A percentile compares a stretch with the other conserved stretches of the same genome.
phyloP scores from a whole-genome alignment of 2,888 invertebrate genomes.

The Netelia fuscicornis region DNA sequence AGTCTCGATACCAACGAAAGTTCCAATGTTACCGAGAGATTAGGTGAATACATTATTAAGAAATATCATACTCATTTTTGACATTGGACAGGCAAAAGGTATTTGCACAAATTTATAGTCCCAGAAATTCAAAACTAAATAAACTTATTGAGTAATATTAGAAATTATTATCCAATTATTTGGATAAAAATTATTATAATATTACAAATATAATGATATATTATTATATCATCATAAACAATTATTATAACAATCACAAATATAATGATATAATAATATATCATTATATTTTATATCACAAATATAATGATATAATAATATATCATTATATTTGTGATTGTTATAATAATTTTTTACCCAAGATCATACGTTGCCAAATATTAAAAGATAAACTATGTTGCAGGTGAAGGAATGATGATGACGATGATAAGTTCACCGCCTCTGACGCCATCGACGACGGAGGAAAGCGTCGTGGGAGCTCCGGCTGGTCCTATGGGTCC shows the following conservation, averaged over 20 bases:
- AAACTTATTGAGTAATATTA: too few relatives aligned
- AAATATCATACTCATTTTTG: too few relatives aligned
- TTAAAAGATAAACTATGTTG: background rate
- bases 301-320: background rate
- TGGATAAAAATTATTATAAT: too few relatives aligned
- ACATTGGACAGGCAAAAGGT: too few relatives aligned
- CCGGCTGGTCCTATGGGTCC: slow-evolving; percentile 52
- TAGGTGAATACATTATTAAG: slow-evolving; percentile 69
- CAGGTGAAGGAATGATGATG: slow-evolving; percentile 58
- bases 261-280: too few relatives aligned
- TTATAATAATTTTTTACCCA: background rate
- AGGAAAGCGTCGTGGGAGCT: slow-evolving; percentile 85
- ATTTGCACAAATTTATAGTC: too few relatives aligned
- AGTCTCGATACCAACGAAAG: slow-evolving; percentile 80
- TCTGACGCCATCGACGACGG: slow-evolving; percentile 87
- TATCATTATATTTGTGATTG: background rate
- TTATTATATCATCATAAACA: too few relatives aligned
- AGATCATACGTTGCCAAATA: background rate
- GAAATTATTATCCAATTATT: too few relatives aligned
- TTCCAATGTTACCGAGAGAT: slow-evolving; percentile 72
- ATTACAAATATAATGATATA: too few relatives aligned
- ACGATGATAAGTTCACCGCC: slow-evolving; percentile 77
- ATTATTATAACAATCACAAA: too few relatives aligned
- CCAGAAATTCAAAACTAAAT: too few relatives aligned
- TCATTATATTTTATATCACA: too few relatives aligned